Evolutionary conservation across 2,113 vertebrate genomes (phyloP), one percentile per base, ranked within the genome.

Genomic region (Stercorarius parasiticus): DNA sequence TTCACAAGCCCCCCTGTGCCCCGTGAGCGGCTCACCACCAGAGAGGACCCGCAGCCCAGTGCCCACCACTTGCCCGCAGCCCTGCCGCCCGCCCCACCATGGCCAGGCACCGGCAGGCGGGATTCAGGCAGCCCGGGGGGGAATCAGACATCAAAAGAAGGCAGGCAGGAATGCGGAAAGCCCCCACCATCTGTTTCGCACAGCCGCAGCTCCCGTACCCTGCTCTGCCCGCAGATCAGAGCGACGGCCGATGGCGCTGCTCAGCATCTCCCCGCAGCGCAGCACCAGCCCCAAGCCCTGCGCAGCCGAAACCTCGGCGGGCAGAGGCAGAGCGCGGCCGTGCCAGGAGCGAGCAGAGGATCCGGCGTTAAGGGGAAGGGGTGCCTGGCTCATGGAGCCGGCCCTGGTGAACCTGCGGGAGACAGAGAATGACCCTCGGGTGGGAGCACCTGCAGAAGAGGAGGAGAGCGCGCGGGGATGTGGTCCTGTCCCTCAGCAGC

Each of bases 11-110:
- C 45, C 56, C 30, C 55, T 5, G 61, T 12, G 50, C 82, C 36
- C 67, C 27, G 42, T 3, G 0, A 42, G 53, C 3, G 49, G 45
- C 58, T 19, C 1, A 1, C 29, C 38, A 15, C 2, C 64, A 40
- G 49, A 7, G 29, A 27, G 22, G 34, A 66, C 34, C 6, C 0
- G 0, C 61, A 45, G 30, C 59, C 27, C 45, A 1, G 49, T 3
- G 58, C 43, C 59, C 50, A 3, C 34, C 34, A 7, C 66, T 81
- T 22, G 22, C 64, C 43, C 20, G 0, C 79, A 13, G 72, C 76
- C 70, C 79, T 10, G 29, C 76, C 8, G 29, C 45, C 55, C 45
- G 21, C 47, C 82, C 59, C 5, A 1, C 3, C 65, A 14, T 0
- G 8, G 42, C 5, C 23, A 5, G 22, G 36, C 3, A 14, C 23